Percentiles rank a stretch among this genome's conserved stretches.
Evolutionary conservation across 2,888 invertebrate genomes (phyloP).

Genomic region (Polylopha cassiicola): DNA sequence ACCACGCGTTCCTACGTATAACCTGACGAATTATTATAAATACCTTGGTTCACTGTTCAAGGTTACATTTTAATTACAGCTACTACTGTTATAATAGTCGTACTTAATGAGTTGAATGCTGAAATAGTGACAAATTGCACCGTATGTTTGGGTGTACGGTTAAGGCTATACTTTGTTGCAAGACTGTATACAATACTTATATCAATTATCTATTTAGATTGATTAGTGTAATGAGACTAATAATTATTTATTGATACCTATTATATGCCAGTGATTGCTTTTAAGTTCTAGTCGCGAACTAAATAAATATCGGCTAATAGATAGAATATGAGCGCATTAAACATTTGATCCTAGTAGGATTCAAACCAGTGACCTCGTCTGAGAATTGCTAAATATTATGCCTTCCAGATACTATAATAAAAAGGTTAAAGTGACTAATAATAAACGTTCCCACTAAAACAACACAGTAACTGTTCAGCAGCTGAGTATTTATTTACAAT

Average conservation of each 20-base stretch:
- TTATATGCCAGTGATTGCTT: no score
- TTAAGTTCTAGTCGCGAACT: no score
- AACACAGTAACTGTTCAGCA: constrained; percentile 56
- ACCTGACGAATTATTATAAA: constrained; percentile 51
- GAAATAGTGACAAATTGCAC: constrained; percentile 15
- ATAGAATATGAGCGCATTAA: no score
- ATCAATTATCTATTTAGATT: no score
- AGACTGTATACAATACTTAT: no score
- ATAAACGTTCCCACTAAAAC: constrained; percentile 23
- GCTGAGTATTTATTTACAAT: constrained; percentile 72
- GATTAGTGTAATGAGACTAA: not conserved
- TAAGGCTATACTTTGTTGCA: constrained; percentile 1
- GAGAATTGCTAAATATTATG: no score
- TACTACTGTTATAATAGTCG: constrained; percentile 23
- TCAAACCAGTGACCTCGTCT: no score
- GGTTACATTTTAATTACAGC: constrained; percentile 41
- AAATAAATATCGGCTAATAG: no score
- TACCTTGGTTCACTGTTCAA: constrained; percentile 52
- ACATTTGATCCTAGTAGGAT: no score
- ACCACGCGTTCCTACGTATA: constrained; percentile 47
- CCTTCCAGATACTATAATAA: no score
- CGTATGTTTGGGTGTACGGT: not conserved
- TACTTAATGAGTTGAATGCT: constrained; percentile 8
- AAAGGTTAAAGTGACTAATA: constrained; percentile 24
- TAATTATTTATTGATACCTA: no score